Evolutionary conservation across 2,888 invertebrate genomes (phyloP), one percentile per base, ranked within the genome.

Genomic region (Oxyscelio sp.): DNA sequence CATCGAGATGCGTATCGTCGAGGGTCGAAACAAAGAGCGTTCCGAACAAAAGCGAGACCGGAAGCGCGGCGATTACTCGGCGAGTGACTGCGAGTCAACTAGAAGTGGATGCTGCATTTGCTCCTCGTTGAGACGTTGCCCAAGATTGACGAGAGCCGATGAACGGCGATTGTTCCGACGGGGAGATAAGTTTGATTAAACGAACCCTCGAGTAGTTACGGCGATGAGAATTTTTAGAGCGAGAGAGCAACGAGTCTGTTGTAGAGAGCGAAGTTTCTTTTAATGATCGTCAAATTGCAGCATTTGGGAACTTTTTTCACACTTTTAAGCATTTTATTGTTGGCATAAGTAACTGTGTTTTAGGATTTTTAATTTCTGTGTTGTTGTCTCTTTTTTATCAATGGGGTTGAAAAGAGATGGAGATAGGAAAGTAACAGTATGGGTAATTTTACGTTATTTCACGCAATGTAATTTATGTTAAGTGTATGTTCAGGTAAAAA

Each of bases 11-110:
- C 43, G 54, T 63, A 74, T 34, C 31, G 21, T 27, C 56, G 56
- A 43, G 19, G 31, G 63, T 48, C 50, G 19, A 82, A 71, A 85
- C 85, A 82, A 87, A 86, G 83, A 61, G 61, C 65, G 75, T 80
- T 83, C 43, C 75, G 54, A 61, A 88, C 87, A 86, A 87, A 87
- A 85, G 89, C 83, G 78, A 79, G 85, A 86, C 89, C 89, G 91
- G 90, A 91, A 90, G 89, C 88, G 71, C 77, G 79, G 87, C 90
- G 88, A 90, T 91, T 90, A 89, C 87, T 87, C 88, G 86, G 83
- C 85, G 54, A 70, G 45, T 31, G 34, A 50, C 24, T 50, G 66
- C 40, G 48, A 48, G 48, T 15, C 15, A 8, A 15, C 15, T 15
- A 34, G 43, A n/a, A 43, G 15, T 31, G 54, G 59, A 48, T 48